Evolutionary conservation across 2,113 vertebrate species (phyloP), one percentile per base, ranked within the genome.

Genomic region (Motacilla alba): DNA sequence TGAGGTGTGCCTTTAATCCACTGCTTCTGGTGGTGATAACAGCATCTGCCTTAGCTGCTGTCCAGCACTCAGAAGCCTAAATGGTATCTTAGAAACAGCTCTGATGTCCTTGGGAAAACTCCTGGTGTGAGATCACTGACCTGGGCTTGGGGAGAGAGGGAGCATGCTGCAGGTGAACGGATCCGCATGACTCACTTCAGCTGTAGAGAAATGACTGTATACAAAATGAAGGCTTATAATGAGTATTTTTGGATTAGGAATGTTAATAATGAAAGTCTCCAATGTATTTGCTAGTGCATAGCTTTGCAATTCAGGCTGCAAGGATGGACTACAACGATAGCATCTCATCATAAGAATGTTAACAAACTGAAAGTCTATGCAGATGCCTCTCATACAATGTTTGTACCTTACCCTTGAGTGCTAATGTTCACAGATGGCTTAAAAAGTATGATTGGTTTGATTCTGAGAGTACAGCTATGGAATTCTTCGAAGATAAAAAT

Each of bases 1-100:
- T 76, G 82, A 90, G 85, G 83, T 35, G 72, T 88, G 75, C 26
- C 83, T 88, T 93, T 90, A 78, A 90, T 79, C 68, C 63, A 80
- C 43, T 64, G 70, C 53, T 87, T 86, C 53, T 77, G 44, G 31
- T 60, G 53, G 46, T 73, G 41, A n/a, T 46, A 72, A n/a, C 53
- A 90, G 62, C 62, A 60, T 27, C 46, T 66, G 81, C 39, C 81
- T 78, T 53, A 50, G 55, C 58, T 68, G 22, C 33, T 89, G 74
- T 44, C 89, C 53, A 27, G 49, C 23, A 50, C 44, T n/a, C n/a
- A 69, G 58, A 79, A 73, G 31, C 37, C 31, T 68, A 52, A 63
- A 60, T 0, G 47, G 46, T 35, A 13, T 37, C 22, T 88, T 60
- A 66, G 72, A 77, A 88, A 77, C 50, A 69, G 21, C 59, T 85